phyloP scores from a whole-genome alignment of 2,113 vertebrate genomes.

The Strix uralensis region DNA sequence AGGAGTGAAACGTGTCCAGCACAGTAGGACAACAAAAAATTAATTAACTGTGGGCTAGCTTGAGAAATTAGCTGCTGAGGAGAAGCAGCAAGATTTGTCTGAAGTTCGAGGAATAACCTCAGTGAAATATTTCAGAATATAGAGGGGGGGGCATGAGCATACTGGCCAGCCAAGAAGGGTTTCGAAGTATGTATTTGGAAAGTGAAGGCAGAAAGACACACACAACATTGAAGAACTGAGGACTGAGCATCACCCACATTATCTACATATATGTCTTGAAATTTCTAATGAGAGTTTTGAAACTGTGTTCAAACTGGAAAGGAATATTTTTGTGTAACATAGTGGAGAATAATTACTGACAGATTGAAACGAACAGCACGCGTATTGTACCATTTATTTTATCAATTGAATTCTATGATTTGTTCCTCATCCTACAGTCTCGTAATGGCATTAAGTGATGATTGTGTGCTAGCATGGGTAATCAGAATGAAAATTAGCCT shows the following conservation, averaged over 20 bases:
- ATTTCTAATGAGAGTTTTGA: constrained; percentile 17
- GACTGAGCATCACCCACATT: background rate
- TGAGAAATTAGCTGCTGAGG: background rate
- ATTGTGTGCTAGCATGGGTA: constrained; percentile 39
- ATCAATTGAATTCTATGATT: constrained; percentile 45
- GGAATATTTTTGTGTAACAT: constrained; percentile 19
- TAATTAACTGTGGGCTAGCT: constrained; percentile 4
- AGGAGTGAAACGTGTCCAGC: background rate
- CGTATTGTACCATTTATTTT: constrained; percentile 33
- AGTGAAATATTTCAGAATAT: background rate
- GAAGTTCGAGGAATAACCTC: background rate
- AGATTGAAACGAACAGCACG: background rate
- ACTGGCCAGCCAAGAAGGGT: background rate
- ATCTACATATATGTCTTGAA: background rate
- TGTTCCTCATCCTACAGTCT: constrained; percentile 27
- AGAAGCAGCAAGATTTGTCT: background rate
- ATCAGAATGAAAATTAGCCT: constrained; percentile 62
- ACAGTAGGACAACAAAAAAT: constrained; percentile 29
- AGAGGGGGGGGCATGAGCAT: background rate
- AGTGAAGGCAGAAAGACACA: background rate
- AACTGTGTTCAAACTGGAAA: constrained; percentile 27
- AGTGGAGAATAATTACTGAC: constrained; percentile 12
- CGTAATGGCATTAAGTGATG: constrained; percentile 41
- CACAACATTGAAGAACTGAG: background rate
- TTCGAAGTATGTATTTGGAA: background rate